These are phyloP conservation scores for Machimus rusticus DNA, from an alignment of 2,888 invertebrate species.

Conservation along the genomic window DNA sequence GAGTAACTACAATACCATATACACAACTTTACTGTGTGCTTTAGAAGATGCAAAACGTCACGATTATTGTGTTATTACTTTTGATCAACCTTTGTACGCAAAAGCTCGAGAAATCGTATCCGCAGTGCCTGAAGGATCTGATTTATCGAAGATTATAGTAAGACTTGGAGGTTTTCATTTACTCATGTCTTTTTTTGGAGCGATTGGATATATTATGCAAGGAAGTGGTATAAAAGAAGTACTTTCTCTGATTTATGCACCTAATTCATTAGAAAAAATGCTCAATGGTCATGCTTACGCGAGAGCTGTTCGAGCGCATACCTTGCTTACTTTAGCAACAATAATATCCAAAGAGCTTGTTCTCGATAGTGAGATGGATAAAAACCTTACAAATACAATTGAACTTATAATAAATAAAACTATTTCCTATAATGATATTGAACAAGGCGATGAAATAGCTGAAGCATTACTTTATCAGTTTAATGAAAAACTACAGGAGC, in stretches of 20 bases:
- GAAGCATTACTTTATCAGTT: slow-evolving; percentile 50
- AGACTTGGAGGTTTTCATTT: slow-evolving; percentile 34
- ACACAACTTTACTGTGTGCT: slow-evolving; percentile 41
- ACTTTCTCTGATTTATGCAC: slow-evolving; percentile 52
- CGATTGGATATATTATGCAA: slow-evolving; percentile 58
- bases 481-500: slow-evolving; percentile 52
- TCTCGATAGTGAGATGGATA: slow-evolving; percentile 51
- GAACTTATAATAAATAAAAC: slow-evolving; percentile 48
- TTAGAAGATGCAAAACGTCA: slow-evolving; percentile 37
- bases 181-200: slow-evolving; percentile 56
- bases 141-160: slow-evolving; percentile 26
- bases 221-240: slow-evolving; percentile 58
- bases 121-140: slow-evolving; percentile 44
- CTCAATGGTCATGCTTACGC: slow-evolving; percentile 52
- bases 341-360: slow-evolving; percentile 55
- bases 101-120: slow-evolving; percentile 53
- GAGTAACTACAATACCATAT: slow-evolving; percentile 26
- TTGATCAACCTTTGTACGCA: slow-evolving; percentile 28
- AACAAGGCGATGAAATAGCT: slow-evolving; percentile 53
- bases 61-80: slow-evolving; percentile 9
- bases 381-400: background rate
- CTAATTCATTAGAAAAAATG: slow-evolving; percentile 53
- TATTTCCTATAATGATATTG: slow-evolving; percentile 54
- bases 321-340: slow-evolving; percentile 55
- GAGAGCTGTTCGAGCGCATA: slow-evolving; percentile 44